Conservation (phyloP, 2,888 invertebrate species). For the Phymatocera aterrima region DNA sequence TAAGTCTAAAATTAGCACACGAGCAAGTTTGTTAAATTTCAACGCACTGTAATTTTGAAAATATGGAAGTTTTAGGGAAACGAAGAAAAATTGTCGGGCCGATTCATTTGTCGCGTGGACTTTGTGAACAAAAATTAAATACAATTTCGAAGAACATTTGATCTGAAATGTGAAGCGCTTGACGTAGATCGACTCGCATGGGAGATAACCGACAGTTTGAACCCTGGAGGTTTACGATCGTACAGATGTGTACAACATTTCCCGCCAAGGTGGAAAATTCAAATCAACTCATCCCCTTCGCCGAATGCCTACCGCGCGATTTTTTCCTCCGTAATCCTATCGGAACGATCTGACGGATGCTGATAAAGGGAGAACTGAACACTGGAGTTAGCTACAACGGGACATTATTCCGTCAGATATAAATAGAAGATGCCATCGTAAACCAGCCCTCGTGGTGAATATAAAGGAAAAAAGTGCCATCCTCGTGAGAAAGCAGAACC, state of each 20-base stretch:
- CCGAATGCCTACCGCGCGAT: not conserved
- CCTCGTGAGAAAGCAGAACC: not conserved
- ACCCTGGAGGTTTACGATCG: not conserved
- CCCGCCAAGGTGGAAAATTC: not conserved
- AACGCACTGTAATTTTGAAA: too few species aligned
- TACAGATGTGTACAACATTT: not conserved
- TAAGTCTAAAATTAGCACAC: too few species aligned
- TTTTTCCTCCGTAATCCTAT: not conserved
- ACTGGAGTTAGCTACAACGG: slow-evolving; percentile 12
- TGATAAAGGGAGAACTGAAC: slow-evolving; percentile 25
- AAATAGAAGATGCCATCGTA: slow-evolving; percentile 37
- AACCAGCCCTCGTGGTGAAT: slow-evolving; percentile 41
- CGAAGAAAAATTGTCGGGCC: too few species aligned
- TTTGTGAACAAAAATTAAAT: too few species aligned
- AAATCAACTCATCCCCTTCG: not conserved
- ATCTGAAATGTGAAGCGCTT: too few species aligned
- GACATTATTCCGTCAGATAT: slow-evolving; percentile 31
- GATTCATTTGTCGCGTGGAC: too few species aligned
- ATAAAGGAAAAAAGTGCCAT: slow-evolving; percentile 22
- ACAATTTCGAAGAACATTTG: slow-evolving; percentile 2
- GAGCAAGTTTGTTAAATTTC: too few species aligned
- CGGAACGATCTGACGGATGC: not conserved
- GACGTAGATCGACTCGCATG: too few species aligned
- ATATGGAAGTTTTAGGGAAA: too few species aligned
- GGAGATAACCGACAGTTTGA: not conserved